Conservation (phyloP, 2,113 vertebrate species). For the Sigmodon hispidus region DNA sequence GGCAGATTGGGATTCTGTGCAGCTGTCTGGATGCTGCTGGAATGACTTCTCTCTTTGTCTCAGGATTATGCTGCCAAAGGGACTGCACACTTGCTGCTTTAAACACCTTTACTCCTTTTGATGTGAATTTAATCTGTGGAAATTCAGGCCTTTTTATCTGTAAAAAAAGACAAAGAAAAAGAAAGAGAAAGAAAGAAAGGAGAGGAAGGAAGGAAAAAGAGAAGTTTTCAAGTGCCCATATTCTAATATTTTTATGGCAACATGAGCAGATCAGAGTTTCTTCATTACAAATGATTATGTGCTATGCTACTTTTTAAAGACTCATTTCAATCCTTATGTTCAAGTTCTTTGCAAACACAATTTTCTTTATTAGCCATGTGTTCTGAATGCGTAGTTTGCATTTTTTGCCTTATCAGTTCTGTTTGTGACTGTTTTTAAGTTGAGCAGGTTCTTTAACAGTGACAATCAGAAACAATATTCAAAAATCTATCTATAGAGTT, state of each 20-base stretch:
- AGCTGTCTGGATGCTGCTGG: background rate
- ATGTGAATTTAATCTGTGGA: constrained; percentile 59
- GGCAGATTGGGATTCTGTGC: constrained; percentile 7
- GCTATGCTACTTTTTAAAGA: constrained; percentile 34
- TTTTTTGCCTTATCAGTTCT: constrained; percentile 57
- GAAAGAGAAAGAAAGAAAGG: background rate
- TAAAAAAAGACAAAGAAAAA: background rate
- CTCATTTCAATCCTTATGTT: constrained; percentile 51
- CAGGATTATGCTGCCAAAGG: constrained; percentile 23
- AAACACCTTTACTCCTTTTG: constrained; percentile 67
- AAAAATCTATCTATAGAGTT: constrained; percentile 32
- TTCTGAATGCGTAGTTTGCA: constrained; percentile 45
- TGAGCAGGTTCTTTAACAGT: constrained; percentile 17
- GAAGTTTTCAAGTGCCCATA: background rate
- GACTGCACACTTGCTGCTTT: constrained; percentile 21
- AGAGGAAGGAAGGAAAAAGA: no score
- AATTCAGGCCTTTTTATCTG: constrained; percentile 62
- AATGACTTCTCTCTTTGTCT: constrained; percentile 52
- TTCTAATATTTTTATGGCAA: constrained; percentile 48
- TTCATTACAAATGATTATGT: constrained; percentile 30
- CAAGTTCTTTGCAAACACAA: constrained; percentile 41
- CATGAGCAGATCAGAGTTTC: constrained; percentile 21
- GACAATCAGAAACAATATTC: background rate
- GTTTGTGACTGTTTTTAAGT: constrained; percentile 35
- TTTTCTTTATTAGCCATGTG: constrained; percentile 60